Conservation (phyloP, 2,888 invertebrate genomes). For the Isotomurus palustris region DNA sequence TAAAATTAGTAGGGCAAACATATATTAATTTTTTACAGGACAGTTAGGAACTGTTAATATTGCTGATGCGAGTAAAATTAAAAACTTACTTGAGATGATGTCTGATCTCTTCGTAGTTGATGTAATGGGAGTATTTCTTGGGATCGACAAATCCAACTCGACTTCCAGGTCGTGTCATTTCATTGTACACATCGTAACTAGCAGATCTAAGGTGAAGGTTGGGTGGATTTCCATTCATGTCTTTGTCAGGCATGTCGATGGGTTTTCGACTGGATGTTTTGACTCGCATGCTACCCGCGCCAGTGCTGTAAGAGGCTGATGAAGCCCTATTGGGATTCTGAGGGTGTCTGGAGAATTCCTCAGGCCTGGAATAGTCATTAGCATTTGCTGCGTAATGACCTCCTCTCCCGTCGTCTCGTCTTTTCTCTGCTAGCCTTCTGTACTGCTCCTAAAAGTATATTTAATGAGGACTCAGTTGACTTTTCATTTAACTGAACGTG, state of each 20-base stretch:
- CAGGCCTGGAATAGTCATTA: background rate
- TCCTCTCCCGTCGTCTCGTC: conserved; percentile 31
- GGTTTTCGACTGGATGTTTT: conserved; percentile 51
- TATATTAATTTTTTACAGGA: no score
- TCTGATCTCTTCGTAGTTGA: conserved; percentile 80
- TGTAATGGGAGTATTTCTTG: conserved; percentile 64
- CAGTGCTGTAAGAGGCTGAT: conserved; percentile 1
- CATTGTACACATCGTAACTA: conserved; percentile 50
- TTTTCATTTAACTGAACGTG: background rate
- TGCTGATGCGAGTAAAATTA: no score
- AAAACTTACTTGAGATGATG: conserved; percentile 64
- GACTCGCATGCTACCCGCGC: conserved; percentile 17
- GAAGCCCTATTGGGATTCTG: background rate
- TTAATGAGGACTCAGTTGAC: background rate
- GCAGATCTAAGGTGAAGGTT: conserved; percentile 46
- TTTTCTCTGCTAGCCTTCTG: conserved; percentile 50
- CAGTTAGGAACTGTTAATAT: no score
- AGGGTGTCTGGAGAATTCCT: background rate
- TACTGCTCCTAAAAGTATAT: conserved; percentile 50
- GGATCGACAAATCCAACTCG: conserved; percentile 56
- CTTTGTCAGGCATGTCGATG: conserved; percentile 54
- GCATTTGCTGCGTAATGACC: background rate
- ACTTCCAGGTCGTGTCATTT: conserved; percentile 56
- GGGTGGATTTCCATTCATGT: conserved; percentile 43
- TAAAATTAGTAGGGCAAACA: no score